Conservation (phyloP, 2,888 invertebrate species). For the Plebejus melissa region DNA sequence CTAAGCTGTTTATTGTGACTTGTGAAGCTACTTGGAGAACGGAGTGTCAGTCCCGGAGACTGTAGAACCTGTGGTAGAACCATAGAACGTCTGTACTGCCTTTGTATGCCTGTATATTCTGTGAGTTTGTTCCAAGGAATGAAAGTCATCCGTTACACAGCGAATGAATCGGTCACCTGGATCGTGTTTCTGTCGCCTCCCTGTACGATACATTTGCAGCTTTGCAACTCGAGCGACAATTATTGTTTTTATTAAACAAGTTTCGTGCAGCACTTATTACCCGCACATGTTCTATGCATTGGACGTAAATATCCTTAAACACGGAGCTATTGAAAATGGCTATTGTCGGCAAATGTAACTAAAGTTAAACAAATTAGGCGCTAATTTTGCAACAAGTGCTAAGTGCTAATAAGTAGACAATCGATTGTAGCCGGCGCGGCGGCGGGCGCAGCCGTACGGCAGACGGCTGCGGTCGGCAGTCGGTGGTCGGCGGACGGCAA, state of each 20-base stretch:
- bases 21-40: too few relatives aligned
- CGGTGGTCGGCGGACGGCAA: background rate
- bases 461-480: background rate
- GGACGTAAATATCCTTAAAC: background rate
- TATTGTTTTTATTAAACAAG: background rate
- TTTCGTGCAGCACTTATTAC: background rate
- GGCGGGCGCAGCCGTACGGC: background rate
- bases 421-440: background rate
- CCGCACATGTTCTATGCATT: too few relatives aligned
- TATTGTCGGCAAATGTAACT: background rate
- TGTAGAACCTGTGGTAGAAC: too few relatives aligned
- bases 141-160: background rate
- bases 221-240: background rate
- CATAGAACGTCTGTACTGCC: background rate
- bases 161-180: background rate
- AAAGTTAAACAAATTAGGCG: background rate
- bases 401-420: conserved; percentile 7
- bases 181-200: background rate
- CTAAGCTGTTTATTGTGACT: background rate
- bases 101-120: background rate
- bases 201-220: background rate
- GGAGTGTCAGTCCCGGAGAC: too few relatives aligned
- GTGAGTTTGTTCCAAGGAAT: background rate
- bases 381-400: background rate
- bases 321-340: background rate